A percentile compares a stretch with the other conserved stretches of the same genome.
phyloP scores from a whole-genome alignment of 2,888 invertebrate genomes.

The Caenorhabditis uteleia region DNA sequence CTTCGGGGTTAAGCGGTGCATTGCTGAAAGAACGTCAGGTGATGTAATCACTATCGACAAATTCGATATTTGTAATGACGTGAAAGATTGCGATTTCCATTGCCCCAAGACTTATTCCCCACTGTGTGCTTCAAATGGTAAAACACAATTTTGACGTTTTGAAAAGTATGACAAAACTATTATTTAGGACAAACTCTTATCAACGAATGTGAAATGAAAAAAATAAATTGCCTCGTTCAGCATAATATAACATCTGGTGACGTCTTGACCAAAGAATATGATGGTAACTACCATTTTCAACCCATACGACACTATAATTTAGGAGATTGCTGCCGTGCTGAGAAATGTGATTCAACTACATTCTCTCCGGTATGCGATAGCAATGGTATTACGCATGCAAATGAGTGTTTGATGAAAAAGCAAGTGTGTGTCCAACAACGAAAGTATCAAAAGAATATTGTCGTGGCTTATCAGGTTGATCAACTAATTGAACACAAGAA shows the following conservation, averaged over 20 bases:
- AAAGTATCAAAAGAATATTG: conserved; percentile 35
- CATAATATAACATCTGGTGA: conserved; percentile 36
- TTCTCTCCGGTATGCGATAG: conserved; percentile 52
- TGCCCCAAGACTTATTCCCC: conserved; percentile 58
- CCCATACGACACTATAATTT: conserved; percentile 4
- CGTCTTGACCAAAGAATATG: conserved; percentile 37
- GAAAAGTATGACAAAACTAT: background rate
- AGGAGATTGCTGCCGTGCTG: conserved; percentile 54
- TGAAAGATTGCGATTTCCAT: conserved; percentile 37
- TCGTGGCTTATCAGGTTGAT: conserved; percentile 37
- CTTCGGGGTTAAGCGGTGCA: conserved; percentile 58
- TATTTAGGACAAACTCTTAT: conserved; percentile 52
- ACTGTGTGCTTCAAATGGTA: conserved; percentile 58
- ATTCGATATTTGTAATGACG: conserved; percentile 50
- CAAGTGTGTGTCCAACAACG: conserved; percentile 49
- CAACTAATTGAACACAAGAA: background rate
- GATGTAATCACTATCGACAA: conserved; percentile 53
- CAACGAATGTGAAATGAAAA: conserved; percentile 59
- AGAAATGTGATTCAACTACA: conserved; percentile 31
- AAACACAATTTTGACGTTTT: background rate
- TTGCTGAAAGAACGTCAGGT: conserved; percentile 48
- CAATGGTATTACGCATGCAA: conserved; percentile 55
- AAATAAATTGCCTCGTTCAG: conserved; percentile 50
- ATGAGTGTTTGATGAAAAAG: conserved; percentile 57
- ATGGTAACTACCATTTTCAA: conserved; percentile 22